Base-by-base conservation (phyloP, 2,888 invertebrate genomes). In the Exephanes ischioxanthus region DNA sequence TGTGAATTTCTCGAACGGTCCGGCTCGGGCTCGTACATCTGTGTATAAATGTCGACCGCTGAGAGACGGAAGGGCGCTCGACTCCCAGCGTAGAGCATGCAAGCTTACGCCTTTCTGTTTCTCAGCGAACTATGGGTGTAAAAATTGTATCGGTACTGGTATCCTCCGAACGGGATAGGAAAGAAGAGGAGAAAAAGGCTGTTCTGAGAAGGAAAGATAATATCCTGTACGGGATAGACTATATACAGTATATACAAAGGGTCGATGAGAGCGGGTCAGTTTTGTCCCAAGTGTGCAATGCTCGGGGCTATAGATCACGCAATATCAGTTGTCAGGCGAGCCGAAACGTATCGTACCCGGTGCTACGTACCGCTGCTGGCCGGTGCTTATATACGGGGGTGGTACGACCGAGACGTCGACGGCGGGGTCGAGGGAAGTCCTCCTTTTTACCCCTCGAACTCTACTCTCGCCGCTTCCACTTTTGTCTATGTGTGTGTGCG, bases 261-360 rank as follows among this genome's bases (percentile, higher is more conserved):
- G 75, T 58, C 53, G 84, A 61, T 30, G 55, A 86, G 87, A 77
- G 83, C 88, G 90, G 91, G 92, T 91, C 93, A 93, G 91, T 93
- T 92, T 90, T 92, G 92, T 94, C 93, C 94, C 94, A 92, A 91
- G 94, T 91, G 94, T 92, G 92, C 93, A 93, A 93, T 94, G 93
- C 92, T 91, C 91, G 89, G 90, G 90, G 92, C 92, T 92, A 93
- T 94, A 94, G 93, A 94, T 94, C 94, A 94, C 93, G 93, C 93
- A 93, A 94, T 94, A 94, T 94, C 94, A 93, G 92, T 92, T 92
- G 92, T 92, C 92, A 92, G 90, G 88, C 75, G 87, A 83, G 87
- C 84, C 89, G 86, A 88, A 81, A 89, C 90, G 91, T 90, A 91
- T 90, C 91, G 90, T 88, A 63, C 80, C 55, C 55, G 58, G 63